phyloP scores from a whole-genome alignment of 2,888 invertebrate genomes.

The Operophtera brumata region DNA sequence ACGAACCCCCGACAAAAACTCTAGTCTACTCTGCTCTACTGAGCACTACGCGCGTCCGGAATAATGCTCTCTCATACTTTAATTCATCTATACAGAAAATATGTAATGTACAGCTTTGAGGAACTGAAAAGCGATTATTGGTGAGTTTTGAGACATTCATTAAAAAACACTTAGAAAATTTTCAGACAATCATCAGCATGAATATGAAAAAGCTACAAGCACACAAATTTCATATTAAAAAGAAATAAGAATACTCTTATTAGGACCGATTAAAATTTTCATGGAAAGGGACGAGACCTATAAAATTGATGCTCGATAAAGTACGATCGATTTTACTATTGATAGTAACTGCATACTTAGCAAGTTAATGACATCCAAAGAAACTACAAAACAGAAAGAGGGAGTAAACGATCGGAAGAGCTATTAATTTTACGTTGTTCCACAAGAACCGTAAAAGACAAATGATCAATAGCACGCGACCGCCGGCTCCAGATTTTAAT shows the following conservation, averaged over 20 bases:
- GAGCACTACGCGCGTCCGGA: conserved; percentile 37
- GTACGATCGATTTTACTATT: conserved; percentile 26
- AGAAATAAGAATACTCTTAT: conserved; percentile 16
- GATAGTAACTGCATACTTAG: conserved; percentile 28
- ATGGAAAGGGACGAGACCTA: conserved; percentile 10
- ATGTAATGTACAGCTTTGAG: conserved; percentile 47
- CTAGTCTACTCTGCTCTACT: conserved; percentile 44
- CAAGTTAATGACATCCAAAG: conserved; percentile 38
- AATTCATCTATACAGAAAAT: conserved; percentile 48
- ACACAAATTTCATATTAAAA: conserved; percentile 9
- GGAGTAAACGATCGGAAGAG: conserved; percentile 46
- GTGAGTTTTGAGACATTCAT: conserved; percentile 1
- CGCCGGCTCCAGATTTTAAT: conserved; percentile 50
- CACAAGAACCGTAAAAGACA: conserved; percentile 60
- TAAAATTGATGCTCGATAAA: conserved; percentile 27
- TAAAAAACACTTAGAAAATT: background rate
- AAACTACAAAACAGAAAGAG: conserved; percentile 38
- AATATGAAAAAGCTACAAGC: conserved; percentile 13
- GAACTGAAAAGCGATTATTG: conserved; percentile 25
- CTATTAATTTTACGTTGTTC: conserved; percentile 60
- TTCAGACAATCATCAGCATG: conserved; percentile 3
- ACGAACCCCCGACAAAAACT: conserved; percentile 76
- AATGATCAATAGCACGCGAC: conserved; percentile 57
- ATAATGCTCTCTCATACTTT: conserved; percentile 40
- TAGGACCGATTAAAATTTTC: conserved; percentile 8